Evolutionary conservation across 2,113 vertebrate genomes (phyloP).

Genomic region (Eulemur macaco): DNA sequence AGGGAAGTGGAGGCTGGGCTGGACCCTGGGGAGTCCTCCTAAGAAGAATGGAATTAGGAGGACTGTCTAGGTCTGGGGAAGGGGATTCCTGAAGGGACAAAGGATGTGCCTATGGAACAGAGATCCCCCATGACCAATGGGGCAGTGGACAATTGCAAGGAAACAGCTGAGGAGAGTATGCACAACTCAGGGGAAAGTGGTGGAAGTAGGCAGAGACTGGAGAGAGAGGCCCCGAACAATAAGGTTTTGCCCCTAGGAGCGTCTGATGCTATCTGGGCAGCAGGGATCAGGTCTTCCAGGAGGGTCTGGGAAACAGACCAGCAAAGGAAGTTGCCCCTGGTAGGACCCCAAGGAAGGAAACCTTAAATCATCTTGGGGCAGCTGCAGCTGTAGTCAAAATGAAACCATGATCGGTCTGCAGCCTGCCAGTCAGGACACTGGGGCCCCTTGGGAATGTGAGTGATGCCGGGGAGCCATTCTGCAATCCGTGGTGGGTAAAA

Average conservation of each 20-base stretch:
- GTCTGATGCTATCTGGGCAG: not conserved
- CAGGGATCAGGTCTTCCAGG: fast-evolving
- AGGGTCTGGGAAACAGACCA: not conserved
- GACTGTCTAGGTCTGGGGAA: not conserved
- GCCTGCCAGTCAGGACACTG: fast-evolving
- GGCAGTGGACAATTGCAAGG: not conserved
- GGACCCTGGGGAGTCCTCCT: not conserved
- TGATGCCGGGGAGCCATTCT: not conserved
- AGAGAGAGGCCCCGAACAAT: fast-evolving
- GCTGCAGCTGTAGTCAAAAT: not conserved
- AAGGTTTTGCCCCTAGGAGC: not conserved
- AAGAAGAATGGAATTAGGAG: not conserved
- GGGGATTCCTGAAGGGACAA: not conserved
- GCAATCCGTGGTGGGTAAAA: not conserved
- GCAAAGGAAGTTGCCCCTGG: not conserved
- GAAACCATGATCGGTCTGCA: not conserved
- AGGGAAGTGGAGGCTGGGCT: not conserved
- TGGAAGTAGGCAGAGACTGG: not conserved
- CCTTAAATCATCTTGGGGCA: not conserved
- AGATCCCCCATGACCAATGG: not conserved
- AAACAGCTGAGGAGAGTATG: not conserved
- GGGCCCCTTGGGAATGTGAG: not conserved
- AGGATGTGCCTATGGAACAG: not conserved
- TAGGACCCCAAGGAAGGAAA: not conserved
- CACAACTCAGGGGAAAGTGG: not conserved